Evolutionary conservation across 2,113 vertebrate genomes (phyloP).

Genomic region (Microtus oregoni): DNA sequence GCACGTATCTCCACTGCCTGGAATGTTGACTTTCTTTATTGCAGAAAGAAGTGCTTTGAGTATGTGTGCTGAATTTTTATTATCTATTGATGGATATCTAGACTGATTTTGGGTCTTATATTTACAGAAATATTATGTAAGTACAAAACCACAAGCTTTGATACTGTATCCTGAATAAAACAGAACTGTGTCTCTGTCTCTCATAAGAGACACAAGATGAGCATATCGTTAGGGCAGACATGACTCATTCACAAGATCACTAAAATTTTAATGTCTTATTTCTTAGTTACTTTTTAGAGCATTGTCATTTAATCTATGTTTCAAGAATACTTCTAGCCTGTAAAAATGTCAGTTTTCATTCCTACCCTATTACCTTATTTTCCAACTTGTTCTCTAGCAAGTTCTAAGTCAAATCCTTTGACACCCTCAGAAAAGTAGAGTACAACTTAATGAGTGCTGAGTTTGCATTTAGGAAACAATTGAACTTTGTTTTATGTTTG

Average conservation of each 20-base stretch:
- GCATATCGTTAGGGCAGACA: too few species aligned
- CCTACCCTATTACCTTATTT: not conserved
- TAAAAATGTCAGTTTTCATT: not conserved
- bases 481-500: not conserved
- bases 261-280: conserved; percentile 11
- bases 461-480: conserved; percentile 35
- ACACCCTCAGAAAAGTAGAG: not conserved
- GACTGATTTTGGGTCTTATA: not conserved
- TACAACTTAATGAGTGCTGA: not conserved
- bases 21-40: not conserved
- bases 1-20: not conserved
- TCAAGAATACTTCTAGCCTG: not conserved
- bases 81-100: not conserved
- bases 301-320: not conserved
- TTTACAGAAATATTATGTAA: not conserved
- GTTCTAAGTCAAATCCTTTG: conserved; percentile 1
- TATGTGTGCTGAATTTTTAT: not conserved
- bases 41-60: not conserved
- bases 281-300: not conserved
- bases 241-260: not conserved
- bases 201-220: not conserved
- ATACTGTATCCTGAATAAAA: not conserved
- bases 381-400: not conserved
- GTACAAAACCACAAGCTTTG: not conserved
- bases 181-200: conserved; percentile 25